Conservation (phyloP, 1,140 invertebrate species). For the Camponotus floridanus region DNA sequence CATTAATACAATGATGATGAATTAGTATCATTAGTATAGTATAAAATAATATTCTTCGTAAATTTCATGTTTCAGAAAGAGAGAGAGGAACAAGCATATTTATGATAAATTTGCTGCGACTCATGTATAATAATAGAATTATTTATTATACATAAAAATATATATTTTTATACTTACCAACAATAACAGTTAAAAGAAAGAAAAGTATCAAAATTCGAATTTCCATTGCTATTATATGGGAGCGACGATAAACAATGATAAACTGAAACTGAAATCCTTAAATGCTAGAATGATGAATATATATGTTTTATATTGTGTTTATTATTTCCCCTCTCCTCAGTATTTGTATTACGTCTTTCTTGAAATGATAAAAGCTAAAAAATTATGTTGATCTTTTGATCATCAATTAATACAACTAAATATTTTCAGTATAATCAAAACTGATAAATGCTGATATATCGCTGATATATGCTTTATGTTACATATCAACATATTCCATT, state of each 20-base stretch:
- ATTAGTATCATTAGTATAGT: neutral
- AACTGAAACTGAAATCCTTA: neutral
- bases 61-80: neutral
- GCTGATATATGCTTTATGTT: neutral
- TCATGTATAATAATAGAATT: conserved; percentile 2
- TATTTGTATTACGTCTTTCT: conserved; percentile 11
- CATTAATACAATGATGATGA: neutral
- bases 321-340: conserved; percentile 24
- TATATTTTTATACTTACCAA: conserved; percentile 42
- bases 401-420: conserved; percentile 8
- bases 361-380: neutral
- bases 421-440: neutral
- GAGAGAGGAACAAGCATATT: neutral
- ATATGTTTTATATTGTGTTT: conserved; percentile 19
- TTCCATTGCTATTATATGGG: conserved; percentile 34
- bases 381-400: conserved; percentile 32
- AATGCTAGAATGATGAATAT: neutral
- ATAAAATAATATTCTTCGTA: neutral
- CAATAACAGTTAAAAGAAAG: neutral
- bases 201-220: conserved; percentile 54
- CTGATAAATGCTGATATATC: conserved; percentile 28
- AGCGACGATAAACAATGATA: neutral
- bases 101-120: neutral
- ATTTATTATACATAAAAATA: conserved; percentile 6
- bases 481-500: conserved; percentile 7